A percentile compares a stretch with the other conserved stretches of the same genome.
Evolutionary conservation across 2,888 invertebrate genomes (phyloP).

Genomic region (Allophyes oxyacanthae): DNA sequence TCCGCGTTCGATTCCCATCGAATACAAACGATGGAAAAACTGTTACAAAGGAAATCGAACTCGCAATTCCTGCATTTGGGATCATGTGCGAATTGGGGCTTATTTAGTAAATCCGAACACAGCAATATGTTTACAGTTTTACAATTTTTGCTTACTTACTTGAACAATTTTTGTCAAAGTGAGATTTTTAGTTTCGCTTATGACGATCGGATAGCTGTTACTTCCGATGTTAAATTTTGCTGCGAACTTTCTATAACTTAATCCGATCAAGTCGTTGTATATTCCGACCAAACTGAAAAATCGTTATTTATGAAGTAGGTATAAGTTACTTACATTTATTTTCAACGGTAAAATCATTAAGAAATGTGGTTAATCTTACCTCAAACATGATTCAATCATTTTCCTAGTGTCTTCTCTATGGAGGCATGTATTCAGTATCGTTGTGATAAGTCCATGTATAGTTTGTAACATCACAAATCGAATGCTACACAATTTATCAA

Average conservation of each 20-base stretch:
- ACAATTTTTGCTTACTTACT: constrained; percentile 77
- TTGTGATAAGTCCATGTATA: constrained; percentile 86
- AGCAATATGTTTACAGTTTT: too few relatives aligned
- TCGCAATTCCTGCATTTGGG: too few relatives aligned
- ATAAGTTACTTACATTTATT: too few relatives aligned
- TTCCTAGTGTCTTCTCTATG: constrained; percentile 90
- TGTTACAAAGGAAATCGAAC: too few relatives aligned
- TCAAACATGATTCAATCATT: constrained; percentile 88
- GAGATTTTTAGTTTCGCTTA: constrained; percentile 92
- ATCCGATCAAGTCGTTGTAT: constrained; percentile 90
- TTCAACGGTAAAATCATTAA: too few relatives aligned
- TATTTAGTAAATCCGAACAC: too few relatives aligned
- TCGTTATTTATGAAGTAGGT: background rate
- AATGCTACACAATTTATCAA: constrained; percentile 85
- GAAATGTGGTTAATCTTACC: too few relatives aligned
- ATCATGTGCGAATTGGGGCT: too few relatives aligned
- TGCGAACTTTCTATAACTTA: constrained; percentile 89
- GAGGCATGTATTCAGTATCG: constrained; percentile 86
- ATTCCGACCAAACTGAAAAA: constrained; percentile 90
- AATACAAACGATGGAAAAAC: too few relatives aligned
- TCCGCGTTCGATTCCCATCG: too few relatives aligned
- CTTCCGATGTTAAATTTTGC: constrained; percentile 91
- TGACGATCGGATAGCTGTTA: constrained; percentile 93
- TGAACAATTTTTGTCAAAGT: constrained; percentile 93
- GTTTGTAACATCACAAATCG: constrained; percentile 89